Evolutionary conservation across 2,797 vertebrate genomes (phyloP).

Genomic region (Hippocampus kuda): DNA sequence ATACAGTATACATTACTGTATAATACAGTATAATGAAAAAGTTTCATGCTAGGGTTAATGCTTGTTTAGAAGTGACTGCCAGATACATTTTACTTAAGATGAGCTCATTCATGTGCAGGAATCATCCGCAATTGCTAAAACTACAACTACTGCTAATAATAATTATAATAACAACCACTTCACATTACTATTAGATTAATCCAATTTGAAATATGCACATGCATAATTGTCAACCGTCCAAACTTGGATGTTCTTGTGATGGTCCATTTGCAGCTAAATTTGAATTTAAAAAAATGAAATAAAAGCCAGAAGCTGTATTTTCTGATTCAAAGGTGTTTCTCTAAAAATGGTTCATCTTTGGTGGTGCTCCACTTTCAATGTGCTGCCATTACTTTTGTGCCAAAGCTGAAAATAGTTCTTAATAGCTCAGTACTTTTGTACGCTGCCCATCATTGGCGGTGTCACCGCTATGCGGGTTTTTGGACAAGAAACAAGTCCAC

Average conservation of each 20-base stretch:
- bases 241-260: constrained; percentile 27
- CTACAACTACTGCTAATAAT: no score
- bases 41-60: not conserved
- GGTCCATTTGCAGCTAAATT: constrained; percentile 39
- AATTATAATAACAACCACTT: constrained; percentile 10
- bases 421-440: constrained; percentile 21
- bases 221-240: constrained; percentile 29
- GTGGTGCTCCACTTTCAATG: constrained; percentile 44
- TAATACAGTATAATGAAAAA: no score
- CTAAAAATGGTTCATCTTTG: constrained; percentile 29
- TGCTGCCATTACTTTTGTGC: constrained; percentile 42
- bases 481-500: not conserved
- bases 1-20: no score
- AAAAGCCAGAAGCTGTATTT: constrained; percentile 37
- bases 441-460: constrained; percentile 26
- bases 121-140: constrained; percentile 15
- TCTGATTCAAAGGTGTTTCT: constrained; percentile 36
- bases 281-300: constrained; percentile 18
- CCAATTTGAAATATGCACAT: constrained; percentile 21
- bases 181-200: constrained; percentile 14
- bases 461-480: constrained; percentile 18
- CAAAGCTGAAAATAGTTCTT: constrained; percentile 48
- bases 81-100: not conserved
- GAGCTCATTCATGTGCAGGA: not conserved
- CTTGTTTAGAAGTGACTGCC: constrained; percentile 16